A percentile compares a stretch with the other conserved stretches of the same genome.
These are phyloP conservation scores for Hylyphantes graminicola DNA, from an alignment of 1,140 invertebrate genomes.

Conservation along the genomic window DNA sequence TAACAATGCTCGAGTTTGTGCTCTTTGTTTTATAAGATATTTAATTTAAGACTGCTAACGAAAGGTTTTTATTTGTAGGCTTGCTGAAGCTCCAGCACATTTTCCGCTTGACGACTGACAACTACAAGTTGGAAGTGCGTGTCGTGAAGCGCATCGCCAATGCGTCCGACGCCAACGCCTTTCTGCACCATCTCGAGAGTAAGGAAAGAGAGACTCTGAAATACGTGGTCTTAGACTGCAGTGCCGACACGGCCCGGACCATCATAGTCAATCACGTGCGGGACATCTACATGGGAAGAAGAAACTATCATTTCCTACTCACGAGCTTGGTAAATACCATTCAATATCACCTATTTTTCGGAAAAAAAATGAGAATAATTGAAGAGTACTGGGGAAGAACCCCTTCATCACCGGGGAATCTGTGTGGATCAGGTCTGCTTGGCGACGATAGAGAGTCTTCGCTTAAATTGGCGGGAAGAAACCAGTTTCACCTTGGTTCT, in stretches of 20 bases:
- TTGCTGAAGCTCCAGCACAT: constrained; percentile 88
- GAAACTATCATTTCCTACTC: constrained; percentile 91
- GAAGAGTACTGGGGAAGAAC: too few relatives aligned
- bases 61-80: constrained; percentile 73
- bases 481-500: too few relatives aligned
- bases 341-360: too few relatives aligned
- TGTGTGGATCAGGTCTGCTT: too few relatives aligned
- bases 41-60: too few relatives aligned
- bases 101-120: constrained; percentile 78
- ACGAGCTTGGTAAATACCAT: constrained; percentile 82
- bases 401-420: too few relatives aligned
- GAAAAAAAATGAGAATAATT: too few relatives aligned
- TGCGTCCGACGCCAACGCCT: constrained; percentile 67
- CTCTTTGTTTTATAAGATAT: too few relatives aligned
- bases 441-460: too few relatives aligned
- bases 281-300: constrained; percentile 82
- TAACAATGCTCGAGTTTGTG: too few relatives aligned
- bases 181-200: constrained; percentile 60
- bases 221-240: constrained; percentile 88
- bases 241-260: constrained; percentile 86
- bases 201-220: constrained; percentile 74
- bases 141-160: constrained; percentile 68
- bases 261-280: constrained; percentile 85
- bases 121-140: constrained; percentile 84
- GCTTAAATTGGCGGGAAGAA: too few relatives aligned